A percentile compares a stretch with the other conserved stretches of the same genome.
These are phyloP conservation scores for Cenopis cana DNA, from an alignment of 2,888 invertebrate genomes.

Conservation along the genomic window DNA sequence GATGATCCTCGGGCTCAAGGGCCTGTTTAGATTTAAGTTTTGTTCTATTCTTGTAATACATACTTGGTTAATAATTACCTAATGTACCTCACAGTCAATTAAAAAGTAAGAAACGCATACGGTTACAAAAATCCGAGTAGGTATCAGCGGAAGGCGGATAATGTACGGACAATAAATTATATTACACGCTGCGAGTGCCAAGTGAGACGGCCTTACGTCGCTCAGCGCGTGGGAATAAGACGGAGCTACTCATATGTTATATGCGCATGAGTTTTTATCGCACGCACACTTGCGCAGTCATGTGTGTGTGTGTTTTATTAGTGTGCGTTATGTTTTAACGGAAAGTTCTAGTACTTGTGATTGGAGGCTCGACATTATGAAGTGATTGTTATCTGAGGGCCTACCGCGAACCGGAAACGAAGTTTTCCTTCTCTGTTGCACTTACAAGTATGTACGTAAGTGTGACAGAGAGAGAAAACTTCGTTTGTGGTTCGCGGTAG, in stretches of 20 bases:
- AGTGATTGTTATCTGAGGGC: constrained; percentile 35
- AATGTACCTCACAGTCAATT: neutral
- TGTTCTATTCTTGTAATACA: no score
- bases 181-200: constrained; percentile 24
- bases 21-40: no score
- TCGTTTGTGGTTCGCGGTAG: no score
- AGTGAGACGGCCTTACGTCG: neutral
- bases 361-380: constrained; percentile 29
- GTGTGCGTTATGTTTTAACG: constrained; percentile 36
- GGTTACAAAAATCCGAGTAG: constrained; percentile 21
- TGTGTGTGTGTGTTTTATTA: constrained; percentile 20
- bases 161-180: constrained; percentile 31
- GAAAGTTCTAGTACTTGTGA: constrained; percentile 37
- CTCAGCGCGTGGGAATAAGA: neutral
- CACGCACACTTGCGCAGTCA: constrained; percentile 19
- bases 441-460: no score
- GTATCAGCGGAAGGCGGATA: constrained; percentile 27
- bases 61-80: neutral
- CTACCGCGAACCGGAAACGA: no score
- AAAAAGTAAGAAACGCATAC: constrained; percentile 2
- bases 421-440: no score
- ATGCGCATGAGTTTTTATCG: constrained; percentile 34
- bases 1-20: no score
- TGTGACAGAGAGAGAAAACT: no score
- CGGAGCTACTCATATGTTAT: constrained; percentile 36